Conservation (phyloP, 1,140 invertebrate species). For the Nomia melanderi region DNA sequence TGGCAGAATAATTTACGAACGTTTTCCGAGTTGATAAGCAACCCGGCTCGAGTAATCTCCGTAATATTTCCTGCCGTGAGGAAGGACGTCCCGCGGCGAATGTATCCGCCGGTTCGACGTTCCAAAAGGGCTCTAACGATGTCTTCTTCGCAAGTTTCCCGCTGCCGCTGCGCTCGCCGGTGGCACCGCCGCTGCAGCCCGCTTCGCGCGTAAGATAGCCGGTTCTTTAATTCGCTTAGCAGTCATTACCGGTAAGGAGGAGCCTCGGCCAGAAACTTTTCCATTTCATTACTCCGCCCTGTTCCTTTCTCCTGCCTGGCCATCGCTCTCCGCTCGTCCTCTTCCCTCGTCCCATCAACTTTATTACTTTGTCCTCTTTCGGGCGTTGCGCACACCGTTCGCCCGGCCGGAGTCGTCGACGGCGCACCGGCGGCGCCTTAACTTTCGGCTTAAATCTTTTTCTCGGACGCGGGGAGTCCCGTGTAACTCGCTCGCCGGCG, state of each 20-base stretch:
- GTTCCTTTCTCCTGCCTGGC: constrained; percentile 49
- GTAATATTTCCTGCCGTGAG: constrained; percentile 4
- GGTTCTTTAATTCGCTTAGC: constrained; percentile 76
- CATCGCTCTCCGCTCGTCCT: constrained; percentile 3
- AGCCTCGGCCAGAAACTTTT: constrained; percentile 70
- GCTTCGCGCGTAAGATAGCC: constrained; percentile 59
- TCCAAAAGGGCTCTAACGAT: constrained; percentile 43
- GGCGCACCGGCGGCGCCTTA: constrained; percentile 16
- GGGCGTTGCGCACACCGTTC: constrained; percentile 42
- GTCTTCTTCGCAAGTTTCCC: constrained; percentile 65
- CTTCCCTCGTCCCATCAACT: constrained; percentile 65
- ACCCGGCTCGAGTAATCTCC: not conserved
- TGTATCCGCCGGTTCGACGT: constrained; percentile 27
- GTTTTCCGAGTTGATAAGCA: constrained; percentile 40
- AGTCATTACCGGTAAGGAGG: constrained; percentile 65
- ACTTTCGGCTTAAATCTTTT: constrained; percentile 61
- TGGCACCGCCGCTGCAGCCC: not conserved
- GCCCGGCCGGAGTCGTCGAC: not conserved
- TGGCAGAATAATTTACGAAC: constrained; percentile 34
- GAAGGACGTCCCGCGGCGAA: not conserved
- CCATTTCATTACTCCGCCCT: constrained; percentile 74
- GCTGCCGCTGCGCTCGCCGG: too few species aligned
- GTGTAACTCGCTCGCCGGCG: not conserved
- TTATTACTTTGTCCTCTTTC: constrained; percentile 74
- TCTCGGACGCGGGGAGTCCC: constrained; percentile 17